Percentiles rank a stretch among this genome's conserved stretches.
Conservation (phyloP, 1,140 invertebrate genomes). For the Melanaphis sacchari region DNA sequence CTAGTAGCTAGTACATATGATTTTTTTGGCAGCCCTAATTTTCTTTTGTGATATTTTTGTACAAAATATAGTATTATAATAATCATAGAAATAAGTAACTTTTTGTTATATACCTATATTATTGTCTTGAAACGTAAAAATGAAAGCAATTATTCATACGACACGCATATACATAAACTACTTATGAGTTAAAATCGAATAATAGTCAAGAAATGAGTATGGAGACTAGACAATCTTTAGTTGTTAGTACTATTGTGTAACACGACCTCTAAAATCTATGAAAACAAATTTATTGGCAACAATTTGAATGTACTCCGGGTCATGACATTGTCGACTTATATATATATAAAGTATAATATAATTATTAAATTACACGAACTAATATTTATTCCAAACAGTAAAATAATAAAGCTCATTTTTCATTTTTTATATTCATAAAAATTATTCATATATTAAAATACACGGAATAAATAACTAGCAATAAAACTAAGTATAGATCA, state of each 20-base stretch:
- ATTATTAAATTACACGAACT: neutral
- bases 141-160: neutral
- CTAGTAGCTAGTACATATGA: neutral
- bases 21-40: constrained; percentile 29
- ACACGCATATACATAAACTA: neutral
- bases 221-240: neutral
- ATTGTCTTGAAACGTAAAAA: neutral
- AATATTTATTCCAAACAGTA: neutral
- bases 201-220: neutral
- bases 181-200: neutral
- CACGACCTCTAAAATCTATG: constrained; percentile 16
- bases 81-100: neutral
- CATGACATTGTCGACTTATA: constrained; percentile 37
- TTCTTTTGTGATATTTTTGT: constrained; percentile 16
- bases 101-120: neutral
- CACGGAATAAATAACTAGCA: neutral
- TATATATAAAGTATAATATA: neutral
- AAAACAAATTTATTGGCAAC: constrained; percentile 55
- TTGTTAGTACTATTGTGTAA: constrained; percentile 36
- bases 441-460: neutral
- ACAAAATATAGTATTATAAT: neutral
- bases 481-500: neutral
- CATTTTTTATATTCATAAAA: neutral
- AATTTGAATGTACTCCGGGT: constrained; percentile 33
- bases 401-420: neutral